Evolutionary conservation across 2,888 invertebrate species (phyloP).

Genomic region (Spisula subtruncata): DNA sequence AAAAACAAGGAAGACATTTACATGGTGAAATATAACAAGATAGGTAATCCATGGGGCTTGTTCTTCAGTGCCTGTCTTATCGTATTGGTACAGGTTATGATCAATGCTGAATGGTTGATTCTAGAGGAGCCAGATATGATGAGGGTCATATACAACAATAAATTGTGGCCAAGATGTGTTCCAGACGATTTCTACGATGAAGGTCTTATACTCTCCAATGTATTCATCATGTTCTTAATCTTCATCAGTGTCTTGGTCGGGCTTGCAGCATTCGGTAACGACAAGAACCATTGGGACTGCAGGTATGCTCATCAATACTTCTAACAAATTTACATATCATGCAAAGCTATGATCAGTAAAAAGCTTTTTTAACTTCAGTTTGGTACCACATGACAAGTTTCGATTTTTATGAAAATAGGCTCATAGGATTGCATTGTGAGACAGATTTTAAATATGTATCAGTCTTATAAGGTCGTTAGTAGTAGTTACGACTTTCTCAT

Average conservation of each 20-base stretch:
- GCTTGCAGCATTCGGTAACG: conserved; percentile 85
- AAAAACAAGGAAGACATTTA: conserved; percentile 80
- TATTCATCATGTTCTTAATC: conserved; percentile 88
- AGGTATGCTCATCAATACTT: conserved; percentile 46
- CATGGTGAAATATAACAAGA: conserved; percentile 81
- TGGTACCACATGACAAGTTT: too few species aligned
- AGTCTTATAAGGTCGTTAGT: too few species aligned
- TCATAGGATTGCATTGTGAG: too few species aligned
- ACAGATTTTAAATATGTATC: too few species aligned
- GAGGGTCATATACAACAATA: conserved; percentile 80
- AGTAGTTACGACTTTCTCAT: too few species aligned
- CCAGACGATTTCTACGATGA: conserved; percentile 87
- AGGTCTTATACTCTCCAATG: conserved; percentile 87
- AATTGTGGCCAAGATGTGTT: conserved; percentile 85
- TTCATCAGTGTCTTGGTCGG: conserved; percentile 87
- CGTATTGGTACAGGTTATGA: conserved; percentile 87
- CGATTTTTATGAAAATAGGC: too few species aligned
- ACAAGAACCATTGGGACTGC: conserved; percentile 87
- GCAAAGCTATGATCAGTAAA: too few species aligned
- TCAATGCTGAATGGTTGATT: conserved; percentile 88
- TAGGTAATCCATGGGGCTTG: conserved; percentile 87
- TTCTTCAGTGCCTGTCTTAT: conserved; percentile 86
- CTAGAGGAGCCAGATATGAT: conserved; percentile 84
- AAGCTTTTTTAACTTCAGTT: too few species aligned
- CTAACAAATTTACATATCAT: too few species aligned